A percentile compares a stretch with the other conserved stretches of the same genome.
Conservation (phyloP, 2,888 invertebrate genomes). For the Creontiades dilutus region DNA sequence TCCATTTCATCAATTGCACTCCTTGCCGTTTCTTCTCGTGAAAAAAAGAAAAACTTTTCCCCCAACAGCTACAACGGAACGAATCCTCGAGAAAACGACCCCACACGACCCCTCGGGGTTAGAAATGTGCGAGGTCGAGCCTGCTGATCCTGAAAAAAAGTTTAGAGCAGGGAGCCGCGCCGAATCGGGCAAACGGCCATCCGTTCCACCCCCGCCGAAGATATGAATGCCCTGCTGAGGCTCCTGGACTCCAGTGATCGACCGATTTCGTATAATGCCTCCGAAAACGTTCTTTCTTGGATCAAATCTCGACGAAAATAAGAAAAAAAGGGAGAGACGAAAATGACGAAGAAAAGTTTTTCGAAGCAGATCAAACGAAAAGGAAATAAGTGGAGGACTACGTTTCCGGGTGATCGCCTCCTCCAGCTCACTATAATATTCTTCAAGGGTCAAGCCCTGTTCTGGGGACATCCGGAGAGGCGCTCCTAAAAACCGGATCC, state of each 20-base stretch:
- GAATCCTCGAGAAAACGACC: not conserved
- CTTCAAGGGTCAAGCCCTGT: slow-evolving; percentile 27
- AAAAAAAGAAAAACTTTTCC: not conserved
- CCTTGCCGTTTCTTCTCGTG: not conserved
- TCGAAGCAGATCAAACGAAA: slow-evolving; percentile 55
- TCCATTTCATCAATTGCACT: not conserved
- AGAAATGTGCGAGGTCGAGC: slow-evolving; percentile 50
- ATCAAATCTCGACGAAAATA: not conserved
- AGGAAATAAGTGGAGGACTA: slow-evolving; percentile 39
- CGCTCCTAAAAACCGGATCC: slow-evolving; percentile 45
- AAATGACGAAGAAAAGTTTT: slow-evolving; percentile 1
- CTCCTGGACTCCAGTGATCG: slow-evolving; percentile 33
- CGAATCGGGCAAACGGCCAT: slow-evolving; percentile 47
- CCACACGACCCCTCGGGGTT: not conserved
- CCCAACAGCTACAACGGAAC: not conserved
- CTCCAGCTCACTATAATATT: slow-evolving; percentile 42
- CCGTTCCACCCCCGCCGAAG: slow-evolving; percentile 41
- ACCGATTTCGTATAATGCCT: slow-evolving; percentile 61
- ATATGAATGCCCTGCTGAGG: slow-evolving; percentile 55
- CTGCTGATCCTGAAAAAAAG: slow-evolving; percentile 51
- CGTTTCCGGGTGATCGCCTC: slow-evolving; percentile 64
- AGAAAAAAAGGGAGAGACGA: not conserved
- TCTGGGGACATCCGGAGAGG: slow-evolving; percentile 16
- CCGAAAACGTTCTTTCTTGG: not conserved
- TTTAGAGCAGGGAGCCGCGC: not conserved